These are phyloP conservation scores for Conus ventricosus DNA, from an alignment of 1,140 invertebrate species.

Conservation along the genomic window DNA sequence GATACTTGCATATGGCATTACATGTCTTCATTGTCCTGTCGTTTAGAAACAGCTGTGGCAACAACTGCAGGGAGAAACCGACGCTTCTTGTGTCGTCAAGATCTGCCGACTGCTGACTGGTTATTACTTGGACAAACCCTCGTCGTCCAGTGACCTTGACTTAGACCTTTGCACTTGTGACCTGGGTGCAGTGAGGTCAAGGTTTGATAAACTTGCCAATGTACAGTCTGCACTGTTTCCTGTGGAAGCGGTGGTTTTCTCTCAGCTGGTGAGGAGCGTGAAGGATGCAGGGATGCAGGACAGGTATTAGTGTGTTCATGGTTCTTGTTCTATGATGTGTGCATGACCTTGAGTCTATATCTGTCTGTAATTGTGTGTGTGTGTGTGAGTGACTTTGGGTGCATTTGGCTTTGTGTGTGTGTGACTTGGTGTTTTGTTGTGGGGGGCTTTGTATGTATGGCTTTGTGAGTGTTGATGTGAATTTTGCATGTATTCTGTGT, in stretches of 20 bases:
- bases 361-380: background rate
- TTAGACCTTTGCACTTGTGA: background rate
- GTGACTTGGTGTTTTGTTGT: too few relatives aligned
- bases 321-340: background rate
- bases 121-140: background rate
- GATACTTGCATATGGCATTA: too few relatives aligned
- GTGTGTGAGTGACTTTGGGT: background rate
- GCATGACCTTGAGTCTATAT: background rate
- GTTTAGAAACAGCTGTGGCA: slow-evolving; percentile 28
- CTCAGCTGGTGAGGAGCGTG: background rate
- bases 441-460: too few relatives aligned
- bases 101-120: background rate
- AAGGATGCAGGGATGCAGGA: background rate
- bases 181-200: background rate
- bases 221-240: slow-evolving; percentile 9
- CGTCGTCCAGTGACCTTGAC: background rate
- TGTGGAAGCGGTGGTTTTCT: slow-evolving; percentile 4
- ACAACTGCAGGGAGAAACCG: slow-evolving; percentile 19
- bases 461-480: too few relatives aligned
- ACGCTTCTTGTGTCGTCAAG: slow-evolving; percentile 12
- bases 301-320: background rate
- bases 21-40: background rate
- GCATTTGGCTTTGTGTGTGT: too few relatives aligned
- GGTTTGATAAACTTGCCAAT: background rate
- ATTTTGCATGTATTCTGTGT: too few relatives aligned